phyloP scores from a whole-genome alignment of 1,140 invertebrate species.

The Sycophaga agraensis region DNA sequence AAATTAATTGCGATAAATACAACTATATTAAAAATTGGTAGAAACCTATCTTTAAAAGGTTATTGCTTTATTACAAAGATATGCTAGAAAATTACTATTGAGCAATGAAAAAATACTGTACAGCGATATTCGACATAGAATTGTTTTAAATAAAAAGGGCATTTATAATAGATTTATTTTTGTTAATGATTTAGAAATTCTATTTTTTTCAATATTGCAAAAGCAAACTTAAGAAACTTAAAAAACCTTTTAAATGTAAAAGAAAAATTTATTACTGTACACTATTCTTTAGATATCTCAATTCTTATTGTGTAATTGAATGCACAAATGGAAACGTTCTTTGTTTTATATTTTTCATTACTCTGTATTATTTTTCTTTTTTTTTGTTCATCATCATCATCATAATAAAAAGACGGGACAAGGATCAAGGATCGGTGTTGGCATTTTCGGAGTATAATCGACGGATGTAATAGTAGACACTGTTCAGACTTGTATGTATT shows the following conservation, averaged over 20 bases:
- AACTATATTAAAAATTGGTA: constrained; percentile 18
- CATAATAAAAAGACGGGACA: constrained; percentile 25
- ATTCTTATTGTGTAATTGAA: constrained; percentile 14
- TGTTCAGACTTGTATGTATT: constrained; percentile 56
- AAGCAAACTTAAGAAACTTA: background rate
- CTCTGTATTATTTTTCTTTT: background rate
- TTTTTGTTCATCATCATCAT: too few relatives aligned
- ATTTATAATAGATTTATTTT: too few relatives aligned
- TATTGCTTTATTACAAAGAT: constrained; percentile 32
- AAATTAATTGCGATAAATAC: constrained; percentile 11
- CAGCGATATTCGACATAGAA: constrained; percentile 14
- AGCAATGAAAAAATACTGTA: constrained; percentile 28
- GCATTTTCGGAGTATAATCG: constrained; percentile 41
- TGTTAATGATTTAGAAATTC: too few relatives aligned
- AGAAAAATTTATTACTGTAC: constrained; percentile 21
- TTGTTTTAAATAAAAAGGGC: background rate
- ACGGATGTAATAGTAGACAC: constrained; percentile 48
- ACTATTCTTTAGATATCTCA: constrained; percentile 22
- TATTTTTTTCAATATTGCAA: background rate
- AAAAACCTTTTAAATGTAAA: constrained; percentile 4
- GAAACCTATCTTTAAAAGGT: constrained; percentile 19
- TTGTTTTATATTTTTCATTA: constrained; percentile 15
- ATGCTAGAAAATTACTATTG: constrained; percentile 18
- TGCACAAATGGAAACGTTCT: constrained; percentile 25
- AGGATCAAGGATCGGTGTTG: constrained; percentile 30